Evolutionary conservation across 2,797 vertebrate species (phyloP), one percentile per base, ranked within the genome.

Genomic region (Acanthis flammea): DNA sequence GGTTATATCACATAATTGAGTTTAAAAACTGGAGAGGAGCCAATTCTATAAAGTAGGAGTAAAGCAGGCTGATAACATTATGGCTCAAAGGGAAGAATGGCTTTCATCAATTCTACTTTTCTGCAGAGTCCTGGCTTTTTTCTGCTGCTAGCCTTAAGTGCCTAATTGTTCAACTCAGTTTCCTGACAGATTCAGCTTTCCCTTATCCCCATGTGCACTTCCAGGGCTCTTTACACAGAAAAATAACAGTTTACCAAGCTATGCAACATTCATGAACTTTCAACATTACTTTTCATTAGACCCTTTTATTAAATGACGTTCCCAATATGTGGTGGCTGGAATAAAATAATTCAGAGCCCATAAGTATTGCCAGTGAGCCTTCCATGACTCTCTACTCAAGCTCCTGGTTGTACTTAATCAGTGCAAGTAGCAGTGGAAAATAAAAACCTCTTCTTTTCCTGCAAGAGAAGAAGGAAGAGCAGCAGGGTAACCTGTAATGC

Each of bases 81-180:
- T 35, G 57, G 55, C 92, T 95, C 28, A 57, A 76, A 88, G 77
- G 84, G 61, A 92, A 65, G 67, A 88, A 93, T 76, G 65, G 77
- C 21, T 80, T 95, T 92, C 88, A 95, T 96, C 90, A 95, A 71
- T 92, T 90, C 77, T 14, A 44, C 30, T 79, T 94, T 94, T 95
- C 88, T 94, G 50, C 81, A 85, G 62, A 79, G 37, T 73, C 14
- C 22, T 3, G 7, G 33, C 18, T 86, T 93, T 84, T 86, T 84
- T 86, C 71, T 90, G 57, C 67, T 94, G 76, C 71, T 79, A 79
- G 48, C 48, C 7, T 1, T 79, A 92, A 92, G 41, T 75, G 60
- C 33, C 14, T 88, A 73, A 84, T 92, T 78, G 86, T 86, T 94
- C 92, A 84, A 72, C 63, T 83, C 2, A 0, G 24, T 47, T 86